These are phyloP conservation scores for Cassiopea andromeda DNA, from an alignment of 30 jellyfish, hydroid and myxozoan species.

Conservation along the genomic window DNA sequence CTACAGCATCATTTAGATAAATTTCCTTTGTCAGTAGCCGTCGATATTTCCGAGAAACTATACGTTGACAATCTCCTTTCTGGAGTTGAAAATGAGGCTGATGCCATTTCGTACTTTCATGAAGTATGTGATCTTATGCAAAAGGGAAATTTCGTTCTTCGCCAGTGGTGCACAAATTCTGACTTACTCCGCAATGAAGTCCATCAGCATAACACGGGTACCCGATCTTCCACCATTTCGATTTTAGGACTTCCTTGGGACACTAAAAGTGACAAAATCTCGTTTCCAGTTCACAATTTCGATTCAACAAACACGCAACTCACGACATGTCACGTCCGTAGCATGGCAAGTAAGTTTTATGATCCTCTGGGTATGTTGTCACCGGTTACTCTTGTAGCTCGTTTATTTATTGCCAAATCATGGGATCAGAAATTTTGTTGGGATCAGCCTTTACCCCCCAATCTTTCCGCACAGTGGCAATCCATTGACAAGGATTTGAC, in stretches of 20 bases:
- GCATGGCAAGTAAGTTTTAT: constrained; percentile 39
- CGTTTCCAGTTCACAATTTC: constrained; percentile 15
- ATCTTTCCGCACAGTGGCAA: not conserved
- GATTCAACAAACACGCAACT: constrained; percentile 2
- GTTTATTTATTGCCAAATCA: constrained; percentile 18
- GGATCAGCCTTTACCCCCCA: constrained; percentile 50
- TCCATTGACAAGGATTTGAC: constrained; percentile 8
- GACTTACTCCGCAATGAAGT: not conserved
- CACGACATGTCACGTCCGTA: constrained; percentile 11
- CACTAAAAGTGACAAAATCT: not conserved
- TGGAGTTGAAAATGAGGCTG: constrained; percentile 46
- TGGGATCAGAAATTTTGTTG: constrained; percentile 36
- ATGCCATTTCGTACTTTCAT: constrained; percentile 8
- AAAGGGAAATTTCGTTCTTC: not conserved
- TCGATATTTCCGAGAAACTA: constrained; percentile 31
- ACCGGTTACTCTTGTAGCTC: constrained; percentile 44
- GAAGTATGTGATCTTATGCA: constrained; percentile 36
- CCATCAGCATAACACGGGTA: not conserved
- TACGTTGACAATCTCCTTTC: constrained; percentile 46
- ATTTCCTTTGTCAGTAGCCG: constrained; percentile 21
- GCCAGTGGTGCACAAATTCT: constrained; percentile 32
- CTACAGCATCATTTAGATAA: constrained; percentile 24
- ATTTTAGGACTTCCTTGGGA: constrained; percentile 13
- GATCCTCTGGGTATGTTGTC: constrained; percentile 48
- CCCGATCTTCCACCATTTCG: not conserved